Percentiles rank a stretch among this genome's conserved stretches.
These are phyloP conservation scores for Myiozetetes cayanensis DNA, from an alignment of 2,113 vertebrate species.

Conservation along the genomic window DNA sequence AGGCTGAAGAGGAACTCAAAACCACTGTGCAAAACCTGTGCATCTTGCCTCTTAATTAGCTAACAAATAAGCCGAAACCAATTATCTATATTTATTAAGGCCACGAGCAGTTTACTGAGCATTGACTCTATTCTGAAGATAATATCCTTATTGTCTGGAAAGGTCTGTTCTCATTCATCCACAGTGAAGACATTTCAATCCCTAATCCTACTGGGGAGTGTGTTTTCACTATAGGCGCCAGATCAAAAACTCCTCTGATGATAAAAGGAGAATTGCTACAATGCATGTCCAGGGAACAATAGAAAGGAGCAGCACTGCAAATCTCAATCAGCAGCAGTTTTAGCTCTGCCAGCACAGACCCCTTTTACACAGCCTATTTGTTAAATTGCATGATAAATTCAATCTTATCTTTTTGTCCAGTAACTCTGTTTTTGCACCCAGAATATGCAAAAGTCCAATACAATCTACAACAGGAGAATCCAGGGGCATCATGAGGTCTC, in stretches of 20 bases:
- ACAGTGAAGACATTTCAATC: background rate
- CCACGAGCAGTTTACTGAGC: background rate
- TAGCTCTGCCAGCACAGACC: background rate
- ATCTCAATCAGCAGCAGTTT: background rate
- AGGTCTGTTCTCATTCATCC: background rate
- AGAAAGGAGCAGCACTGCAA: background rate
- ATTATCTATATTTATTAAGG: background rate
- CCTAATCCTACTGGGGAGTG: background rate
- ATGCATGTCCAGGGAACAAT: background rate
- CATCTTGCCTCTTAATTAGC: conserved; percentile 21
- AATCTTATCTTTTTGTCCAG: background rate
- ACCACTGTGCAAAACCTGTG: background rate
- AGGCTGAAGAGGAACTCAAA: background rate
- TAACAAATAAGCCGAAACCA: conserved; percentile 10
- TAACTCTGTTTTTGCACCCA: background rate
- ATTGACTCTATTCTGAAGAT: background rate
- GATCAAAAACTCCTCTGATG: background rate
- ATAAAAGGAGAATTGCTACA: background rate
- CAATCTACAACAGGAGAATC: background rate
- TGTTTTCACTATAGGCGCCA: background rate
- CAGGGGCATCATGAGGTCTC: background rate
- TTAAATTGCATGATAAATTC: background rate
- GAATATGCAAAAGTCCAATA: background rate
- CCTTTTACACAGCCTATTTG: background rate
- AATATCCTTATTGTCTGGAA: background rate